Base-by-base conservation (phyloP, 2,888 invertebrate species). In the Hoplodrina ambigua region DNA sequence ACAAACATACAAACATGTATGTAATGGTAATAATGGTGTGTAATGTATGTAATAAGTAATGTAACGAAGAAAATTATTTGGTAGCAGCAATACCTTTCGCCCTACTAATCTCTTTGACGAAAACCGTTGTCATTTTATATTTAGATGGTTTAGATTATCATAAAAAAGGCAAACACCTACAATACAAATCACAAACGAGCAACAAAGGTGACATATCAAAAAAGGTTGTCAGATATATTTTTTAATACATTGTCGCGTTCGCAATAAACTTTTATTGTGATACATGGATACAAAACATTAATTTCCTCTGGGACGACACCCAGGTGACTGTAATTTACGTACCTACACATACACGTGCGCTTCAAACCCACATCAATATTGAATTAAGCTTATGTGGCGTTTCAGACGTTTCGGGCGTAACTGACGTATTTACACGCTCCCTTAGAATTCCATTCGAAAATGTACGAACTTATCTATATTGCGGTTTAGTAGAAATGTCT, bases 271-370 rank as follows among this genome's bases (percentile, higher is more conserved):
- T 87, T 86, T 85, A 87, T 85, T 85, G 84, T 83, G 81, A 83
- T 86, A 83, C 86, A 83, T 83, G 86, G 81, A 83, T 86, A 83
- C 86, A 83, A 84, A 86, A 85, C 88, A 85, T 86, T 87, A 87
- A 89, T 89, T 89, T 89, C 88, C 88, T 88, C 66, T 41, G 89
- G 88, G 88, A 87, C 67, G 74, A 79, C 70, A 85, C 78, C 71
- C 84, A 85, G 82, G 75, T 82, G 81, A 69, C 80, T 69, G 81
- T 86, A 82, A 86, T 83, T 83, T 85, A 85, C 63, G 75, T 67
- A 78, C 67, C 68, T 30, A 52, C 52, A 75, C 60, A 69, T 68
- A 74, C 65, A 72, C 74, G 73, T 69, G 59, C 53, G 69, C 57
- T 72, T 78, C 59, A 73, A 73, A 68, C 70, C 62, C 62, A 72